phyloP scores from a whole-genome alignment of 2,888 invertebrate species.

The Ophraella communa region DNA sequence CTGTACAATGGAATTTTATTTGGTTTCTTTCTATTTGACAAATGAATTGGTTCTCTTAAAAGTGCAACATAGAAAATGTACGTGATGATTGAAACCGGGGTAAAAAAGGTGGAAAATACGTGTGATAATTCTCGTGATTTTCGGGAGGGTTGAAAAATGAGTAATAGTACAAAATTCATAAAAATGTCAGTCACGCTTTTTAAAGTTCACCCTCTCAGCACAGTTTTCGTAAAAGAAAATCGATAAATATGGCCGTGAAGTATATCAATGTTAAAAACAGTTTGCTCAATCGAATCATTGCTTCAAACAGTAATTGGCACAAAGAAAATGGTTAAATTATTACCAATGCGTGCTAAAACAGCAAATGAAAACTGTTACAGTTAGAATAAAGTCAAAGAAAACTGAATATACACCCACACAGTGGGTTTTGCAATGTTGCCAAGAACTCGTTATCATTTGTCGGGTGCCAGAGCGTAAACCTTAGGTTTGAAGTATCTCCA shows the following conservation, averaged over 20 bases:
- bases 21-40: background rate
- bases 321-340: constrained; percentile 30
- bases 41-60: background rate
- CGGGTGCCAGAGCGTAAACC: too few species aligned
- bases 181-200: constrained; percentile 36
- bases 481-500: too few species aligned
- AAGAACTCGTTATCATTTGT: too few species aligned
- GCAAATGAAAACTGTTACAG: constrained; percentile 26
- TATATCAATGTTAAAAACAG: constrained; percentile 35
- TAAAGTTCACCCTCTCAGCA: constrained; percentile 27
- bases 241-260: constrained; percentile 32
- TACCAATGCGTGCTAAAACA: constrained; percentile 26
- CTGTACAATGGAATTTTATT: background rate
- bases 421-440: too few species aligned
- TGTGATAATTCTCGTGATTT: constrained; percentile 3
- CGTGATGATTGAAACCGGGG: background rate
- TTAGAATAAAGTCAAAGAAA: constrained; percentile 9
- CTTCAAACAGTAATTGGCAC: constrained; percentile 30
- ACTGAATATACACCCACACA: too few species aligned
- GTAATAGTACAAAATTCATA: constrained; percentile 30
- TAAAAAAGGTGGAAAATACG: constrained; percentile 12
- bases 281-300: constrained; percentile 29
- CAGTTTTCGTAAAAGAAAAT: constrained; percentile 30
- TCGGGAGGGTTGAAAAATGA: constrained; percentile 9
- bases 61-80: background rate